These are phyloP conservation scores for Drosophila aldrichi DNA, from an alignment of 2,888 invertebrate species.

Conservation along the genomic window DNA sequence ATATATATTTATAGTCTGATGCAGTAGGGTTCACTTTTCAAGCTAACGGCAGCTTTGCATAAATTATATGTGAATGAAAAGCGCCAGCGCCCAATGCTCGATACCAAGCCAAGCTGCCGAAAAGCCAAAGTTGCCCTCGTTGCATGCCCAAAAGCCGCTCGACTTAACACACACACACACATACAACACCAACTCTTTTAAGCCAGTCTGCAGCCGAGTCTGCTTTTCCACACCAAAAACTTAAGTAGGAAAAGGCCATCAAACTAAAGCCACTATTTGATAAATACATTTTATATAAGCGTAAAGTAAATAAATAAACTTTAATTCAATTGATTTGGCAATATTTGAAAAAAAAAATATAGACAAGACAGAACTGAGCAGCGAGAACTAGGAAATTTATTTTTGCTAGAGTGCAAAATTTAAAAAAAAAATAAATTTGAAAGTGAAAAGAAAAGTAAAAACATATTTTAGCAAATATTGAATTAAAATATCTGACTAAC, in stretches of 20 bases:
- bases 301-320: neutral
- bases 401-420: too few relatives aligned
- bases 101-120: neutral
- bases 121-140: slow-evolving; percentile 25
- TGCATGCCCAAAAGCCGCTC: slow-evolving; percentile 69
- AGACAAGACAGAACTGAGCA: too few relatives aligned
- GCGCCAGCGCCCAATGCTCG: slow-evolving; percentile 23
- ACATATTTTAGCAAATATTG: too few relatives aligned
- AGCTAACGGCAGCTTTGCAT: slow-evolving; percentile 37
- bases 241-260: slow-evolving; percentile 31
- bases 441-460: too few relatives aligned
- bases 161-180: slow-evolving; percentile 50
- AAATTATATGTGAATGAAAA: slow-evolving; percentile 48
- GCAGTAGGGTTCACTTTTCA: slow-evolving; percentile 18
- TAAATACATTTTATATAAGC: slow-evolving; percentile 20
- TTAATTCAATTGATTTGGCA: too few relatives aligned
- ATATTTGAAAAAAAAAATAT: neutral
- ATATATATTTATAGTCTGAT: neutral
- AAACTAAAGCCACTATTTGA: slow-evolving; percentile 28
- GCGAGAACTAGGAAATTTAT: too few relatives aligned
- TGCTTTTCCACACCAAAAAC: slow-evolving; percentile 11
- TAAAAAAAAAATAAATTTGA: too few relatives aligned
- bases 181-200: neutral
- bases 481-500: too few relatives aligned
- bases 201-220: slow-evolving; percentile 17